Base-by-base conservation (phyloP, 1,140 invertebrate species). In the Bombus difficillimus region DNA sequence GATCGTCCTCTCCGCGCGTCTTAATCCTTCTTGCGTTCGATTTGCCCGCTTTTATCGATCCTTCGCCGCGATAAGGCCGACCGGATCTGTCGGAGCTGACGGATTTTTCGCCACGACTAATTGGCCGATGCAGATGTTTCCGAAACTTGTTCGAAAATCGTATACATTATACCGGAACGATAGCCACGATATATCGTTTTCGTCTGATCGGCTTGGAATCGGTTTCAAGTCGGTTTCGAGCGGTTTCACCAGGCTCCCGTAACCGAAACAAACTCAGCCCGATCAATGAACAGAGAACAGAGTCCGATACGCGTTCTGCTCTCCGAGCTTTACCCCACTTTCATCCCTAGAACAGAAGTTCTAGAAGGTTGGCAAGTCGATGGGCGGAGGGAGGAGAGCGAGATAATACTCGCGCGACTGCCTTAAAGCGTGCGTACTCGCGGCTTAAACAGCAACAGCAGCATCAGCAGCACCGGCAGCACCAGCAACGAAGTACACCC, bases 391-490 rank as follows among this genome's bases (percentile, higher is more conserved):
- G 59, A 74, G 74, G 41, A 89, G 86, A 71, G 64, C 62, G 88
- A 74, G 81, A 88, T 81, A 78, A 87, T 85, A 84, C 81, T 64
- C 87, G 83, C 90, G 82, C 86, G 89, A 88, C 73, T 82, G 85
- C 69, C 69, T 91, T 86, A 89, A 91, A 91, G 89, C 89, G 89
- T 73, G 87, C 89, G 89, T 88, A 88, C 87, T 75, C 86, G 85
- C 85, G 83, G 78, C 64, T 90, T 80, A 79, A 90, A 82, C 87
- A 90, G 82, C 85, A 90, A 87, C 85, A 73, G 89, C 85, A 90
- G 89, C 81, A 86, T 74, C 89, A 47, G 75, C 87, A 69, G 47
- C 86, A 85, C 68, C 81, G 83, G 83, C 88, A 76, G 85, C 87
- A 84, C 82, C 89, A 92, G 85, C 91, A 90, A 80, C 84, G 83